These are phyloP conservation scores for Drosophila albomicans DNA, from an alignment of 1,140 invertebrate genomes.

Conservation along the genomic window DNA sequence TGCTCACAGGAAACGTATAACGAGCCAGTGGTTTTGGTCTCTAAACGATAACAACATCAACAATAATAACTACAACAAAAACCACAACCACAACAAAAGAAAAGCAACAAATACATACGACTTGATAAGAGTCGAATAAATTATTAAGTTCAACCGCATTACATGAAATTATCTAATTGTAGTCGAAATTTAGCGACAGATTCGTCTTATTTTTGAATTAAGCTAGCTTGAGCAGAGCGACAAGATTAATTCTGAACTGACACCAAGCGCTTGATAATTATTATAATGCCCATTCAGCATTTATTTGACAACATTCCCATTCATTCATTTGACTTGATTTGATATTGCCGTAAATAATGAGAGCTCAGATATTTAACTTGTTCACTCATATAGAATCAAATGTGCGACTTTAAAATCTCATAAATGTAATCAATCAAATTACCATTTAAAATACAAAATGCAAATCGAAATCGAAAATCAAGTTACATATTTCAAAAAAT, in stretches of 20 bases:
- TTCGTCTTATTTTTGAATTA: constrained; percentile 11
- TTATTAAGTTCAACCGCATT: constrained; percentile 28
- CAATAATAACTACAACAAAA: background rate
- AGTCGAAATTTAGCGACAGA: constrained; percentile 24
- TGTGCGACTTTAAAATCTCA: constrained; percentile 50
- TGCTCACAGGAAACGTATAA: constrained; percentile 82
- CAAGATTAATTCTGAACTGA: constrained; percentile 2
- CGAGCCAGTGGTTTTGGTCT: constrained; percentile 76
- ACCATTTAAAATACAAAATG: constrained; percentile 45
- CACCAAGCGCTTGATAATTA: constrained; percentile 1
- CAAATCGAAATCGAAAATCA: constrained; percentile 61
- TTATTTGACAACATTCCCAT: background rate
- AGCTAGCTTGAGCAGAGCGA: background rate
- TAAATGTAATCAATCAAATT: constrained; percentile 66
- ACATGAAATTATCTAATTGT: constrained; percentile 27
- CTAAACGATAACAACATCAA: constrained; percentile 49
- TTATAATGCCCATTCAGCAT: background rate
- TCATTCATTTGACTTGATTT: background rate
- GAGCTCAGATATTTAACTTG: constrained; percentile 13
- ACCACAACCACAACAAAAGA: constrained; percentile 28
- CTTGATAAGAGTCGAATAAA: constrained; percentile 16
- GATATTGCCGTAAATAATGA: background rate
- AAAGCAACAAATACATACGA: constrained; percentile 16
- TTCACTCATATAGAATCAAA: constrained; percentile 60
- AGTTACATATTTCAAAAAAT: constrained; percentile 60